Conservation (phyloP, 2,888 invertebrate genomes). For the Scaptodrosophila latifasciaeformis region DNA sequence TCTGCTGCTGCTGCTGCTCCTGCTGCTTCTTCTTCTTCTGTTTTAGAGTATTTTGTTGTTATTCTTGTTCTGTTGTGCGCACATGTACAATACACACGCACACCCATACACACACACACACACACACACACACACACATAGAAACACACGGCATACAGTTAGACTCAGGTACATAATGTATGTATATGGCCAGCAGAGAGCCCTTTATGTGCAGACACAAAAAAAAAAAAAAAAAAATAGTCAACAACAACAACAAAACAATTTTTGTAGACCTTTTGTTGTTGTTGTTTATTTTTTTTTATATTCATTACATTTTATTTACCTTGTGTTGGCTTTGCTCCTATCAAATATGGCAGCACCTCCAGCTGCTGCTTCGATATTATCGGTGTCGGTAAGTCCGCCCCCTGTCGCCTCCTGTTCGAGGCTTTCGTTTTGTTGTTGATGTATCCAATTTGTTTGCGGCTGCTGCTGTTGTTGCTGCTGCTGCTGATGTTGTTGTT, state of each 20-base stretch:
- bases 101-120: constrained; percentile 24
- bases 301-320: constrained; percentile 14
- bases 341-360: constrained; percentile 47
- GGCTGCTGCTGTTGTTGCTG: constrained; percentile 35
- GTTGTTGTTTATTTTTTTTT: neutral
- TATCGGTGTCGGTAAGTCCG: too few species aligned
- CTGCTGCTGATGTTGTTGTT: too few species aligned
- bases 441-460: constrained; percentile 35
- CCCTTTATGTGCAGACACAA: too few species aligned
- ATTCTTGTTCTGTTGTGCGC: neutral
- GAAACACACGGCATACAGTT: constrained; percentile 7
- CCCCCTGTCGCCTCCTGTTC: constrained; percentile 10
- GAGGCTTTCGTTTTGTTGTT: constrained; percentile 30
- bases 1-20: constrained; percentile 2
- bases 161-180: constrained; percentile 9
- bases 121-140: constrained; percentile 4
- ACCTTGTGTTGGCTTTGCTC: constrained; percentile 49
- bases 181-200: too few species aligned
- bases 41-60: constrained; percentile 1
- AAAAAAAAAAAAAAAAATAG: too few species aligned
- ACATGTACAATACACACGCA: constrained; percentile 10
- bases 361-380: constrained; percentile 38
- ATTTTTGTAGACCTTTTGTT: too few species aligned
- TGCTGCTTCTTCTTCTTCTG: too few species aligned
- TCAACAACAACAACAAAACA: too few species aligned